A percentile compares a stretch with the other conserved stretches of the same genome.
Conservation (phyloP, 2,888 invertebrate species). For the Cheilosia urbana region DNA sequence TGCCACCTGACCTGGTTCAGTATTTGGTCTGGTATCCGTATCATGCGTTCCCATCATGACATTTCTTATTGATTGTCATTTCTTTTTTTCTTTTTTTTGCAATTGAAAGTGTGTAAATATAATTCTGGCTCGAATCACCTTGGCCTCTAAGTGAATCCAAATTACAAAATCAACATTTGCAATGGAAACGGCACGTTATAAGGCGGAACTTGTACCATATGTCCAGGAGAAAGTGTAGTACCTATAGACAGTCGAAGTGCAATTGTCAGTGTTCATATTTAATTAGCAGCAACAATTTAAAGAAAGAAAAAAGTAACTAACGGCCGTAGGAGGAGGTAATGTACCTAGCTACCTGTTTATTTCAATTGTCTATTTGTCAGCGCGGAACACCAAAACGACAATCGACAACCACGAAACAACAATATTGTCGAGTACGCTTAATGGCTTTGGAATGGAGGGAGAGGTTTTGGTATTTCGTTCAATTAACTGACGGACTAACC, state of each 20-base stretch:
- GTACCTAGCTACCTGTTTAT: slow-evolving; percentile 9
- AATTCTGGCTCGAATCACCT: slow-evolving; percentile 45
- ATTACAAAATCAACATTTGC: slow-evolving; percentile 32
- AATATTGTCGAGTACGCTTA: slow-evolving; percentile 5
- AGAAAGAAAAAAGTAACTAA: not conserved
- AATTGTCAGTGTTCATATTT: slow-evolving; percentile 47
- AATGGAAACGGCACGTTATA: slow-evolving; percentile 19
- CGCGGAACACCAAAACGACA: slow-evolving; percentile 1
- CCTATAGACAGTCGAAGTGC: not conserved
- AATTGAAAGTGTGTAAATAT: slow-evolving; percentile 33
- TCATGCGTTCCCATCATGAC: slow-evolving; percentile 22
- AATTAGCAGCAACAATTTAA: slow-evolving; percentile 30
- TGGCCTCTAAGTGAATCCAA: slow-evolving; percentile 57
- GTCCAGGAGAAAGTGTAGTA: slow-evolving; percentile 51
- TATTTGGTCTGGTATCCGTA: not conserved
- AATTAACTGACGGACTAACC: slow-evolving; percentile 18
- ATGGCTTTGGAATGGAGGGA: not conserved
- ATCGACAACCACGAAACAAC: slow-evolving; percentile 9
- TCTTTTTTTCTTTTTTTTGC: slow-evolving; percentile 41
- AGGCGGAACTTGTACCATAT: slow-evolving; percentile 38
- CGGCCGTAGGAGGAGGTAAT: slow-evolving; percentile 28
- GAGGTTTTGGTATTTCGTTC: slow-evolving; percentile 8
- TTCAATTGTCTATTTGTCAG: slow-evolving; percentile 23
- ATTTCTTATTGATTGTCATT: slow-evolving; percentile 2
- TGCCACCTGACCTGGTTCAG: slow-evolving; percentile 27